Percentiles rank a stretch among this genome's conserved stretches.
phyloP scores from a whole-genome alignment of 1,140 invertebrate genomes.

The Schlechtendalia chinensis region DNA sequence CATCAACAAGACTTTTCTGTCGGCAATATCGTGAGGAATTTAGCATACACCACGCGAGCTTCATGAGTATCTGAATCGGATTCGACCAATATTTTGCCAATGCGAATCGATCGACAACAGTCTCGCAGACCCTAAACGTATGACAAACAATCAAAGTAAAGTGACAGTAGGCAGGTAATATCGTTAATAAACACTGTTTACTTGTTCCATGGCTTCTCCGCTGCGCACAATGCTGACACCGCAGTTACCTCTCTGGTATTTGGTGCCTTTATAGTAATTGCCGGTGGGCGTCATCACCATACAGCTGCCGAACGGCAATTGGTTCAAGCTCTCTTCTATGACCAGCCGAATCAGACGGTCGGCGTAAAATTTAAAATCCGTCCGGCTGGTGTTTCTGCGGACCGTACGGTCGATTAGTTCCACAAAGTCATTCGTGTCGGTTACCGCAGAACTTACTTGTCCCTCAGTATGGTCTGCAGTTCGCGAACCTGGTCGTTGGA shows the following conservation, averaged over 20 bases:
- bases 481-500: slow-evolving; percentile 87
- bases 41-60: slow-evolving; percentile 94
- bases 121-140: slow-evolving; percentile 79
- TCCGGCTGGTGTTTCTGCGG: slow-evolving; percentile 81
- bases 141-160: not conserved
- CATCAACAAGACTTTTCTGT: slow-evolving; percentile 91
- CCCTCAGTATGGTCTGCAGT: slow-evolving; percentile 90
- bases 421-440: not conserved
- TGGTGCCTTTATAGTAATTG: slow-evolving; percentile 84
- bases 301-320: slow-evolving; percentile 87
- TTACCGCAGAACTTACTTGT: slow-evolving; percentile 71
- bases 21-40: slow-evolving; percentile 91
- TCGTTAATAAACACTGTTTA: slow-evolving; percentile 54
- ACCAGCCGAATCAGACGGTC: slow-evolving; percentile 91
- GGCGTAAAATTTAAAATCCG: slow-evolving; percentile 98
- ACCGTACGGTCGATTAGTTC: slow-evolving; percentile 15
- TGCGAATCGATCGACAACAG: slow-evolving; percentile 95
- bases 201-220: slow-evolving; percentile 98
- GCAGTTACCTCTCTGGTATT: slow-evolving; percentile 94
- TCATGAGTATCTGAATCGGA: slow-evolving; percentile 94
- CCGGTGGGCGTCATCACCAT: slow-evolving; percentile 90
- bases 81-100: slow-evolving; percentile 97
- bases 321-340: slow-evolving; percentile 97
- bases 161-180: not conserved
- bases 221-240: slow-evolving; percentile 85